Evolutionary conservation across 1,140 invertebrate species (phyloP).

Genomic region (Agraylea sexmaculata): DNA sequence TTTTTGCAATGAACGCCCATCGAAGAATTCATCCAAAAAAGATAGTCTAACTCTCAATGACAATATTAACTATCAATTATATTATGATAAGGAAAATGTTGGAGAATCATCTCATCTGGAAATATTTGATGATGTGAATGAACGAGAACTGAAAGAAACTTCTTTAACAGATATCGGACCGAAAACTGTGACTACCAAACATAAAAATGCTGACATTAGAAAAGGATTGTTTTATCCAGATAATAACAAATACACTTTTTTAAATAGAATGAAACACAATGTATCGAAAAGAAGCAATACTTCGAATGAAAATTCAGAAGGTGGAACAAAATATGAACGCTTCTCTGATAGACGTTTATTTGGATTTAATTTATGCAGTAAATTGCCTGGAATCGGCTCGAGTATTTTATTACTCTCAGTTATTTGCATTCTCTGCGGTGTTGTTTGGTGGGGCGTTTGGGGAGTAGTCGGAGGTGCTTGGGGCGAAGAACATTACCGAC

Average conservation of each 20-base stretch:
- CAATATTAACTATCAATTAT: conserved; percentile 39
- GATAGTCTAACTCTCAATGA: conserved; percentile 40
- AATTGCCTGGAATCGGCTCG: conserved; percentile 26
- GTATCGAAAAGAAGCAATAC: conserved; percentile 17
- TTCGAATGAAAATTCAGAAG: conserved; percentile 14
- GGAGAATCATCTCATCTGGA: conserved; percentile 31
- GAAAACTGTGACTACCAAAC: conserved; percentile 8
- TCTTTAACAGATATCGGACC: conserved; percentile 29
- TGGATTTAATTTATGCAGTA: conserved; percentile 25
- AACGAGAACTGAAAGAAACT: conserved; percentile 31
- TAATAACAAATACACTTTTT: conserved; percentile 19
- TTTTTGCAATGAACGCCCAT: conserved; percentile 40
- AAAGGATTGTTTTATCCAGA: conserved; percentile 23
- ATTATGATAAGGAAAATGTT: conserved; percentile 32
- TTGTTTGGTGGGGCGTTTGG: conserved; percentile 34
- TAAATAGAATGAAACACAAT: conserved; percentile 19
- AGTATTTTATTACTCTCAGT: conserved; percentile 28
- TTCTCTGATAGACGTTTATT: conserved; percentile 29
- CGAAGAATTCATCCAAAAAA: conserved; percentile 28
- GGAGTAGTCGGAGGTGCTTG: conserved; percentile 31
- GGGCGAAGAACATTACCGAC: conserved; percentile 38
- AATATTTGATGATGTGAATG: conserved; percentile 25
- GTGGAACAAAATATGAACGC: conserved; percentile 30
- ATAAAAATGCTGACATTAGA: conserved; percentile 25
- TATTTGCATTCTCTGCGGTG: conserved; percentile 30